phyloP scores from a whole-genome alignment of 2,888 invertebrate genomes.

The Lycia hirtaria region DNA sequence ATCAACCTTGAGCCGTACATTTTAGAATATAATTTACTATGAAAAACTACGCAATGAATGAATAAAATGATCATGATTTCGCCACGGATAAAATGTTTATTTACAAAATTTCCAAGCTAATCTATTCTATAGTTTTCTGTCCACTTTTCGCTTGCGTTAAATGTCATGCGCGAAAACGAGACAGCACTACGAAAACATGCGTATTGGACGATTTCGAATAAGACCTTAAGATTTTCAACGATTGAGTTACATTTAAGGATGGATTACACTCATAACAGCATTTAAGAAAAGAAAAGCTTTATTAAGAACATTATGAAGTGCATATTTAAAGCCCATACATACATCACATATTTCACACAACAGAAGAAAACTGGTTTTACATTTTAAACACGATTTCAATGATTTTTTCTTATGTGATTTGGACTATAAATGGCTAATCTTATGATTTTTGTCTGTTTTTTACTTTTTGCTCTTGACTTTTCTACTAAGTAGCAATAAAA shows the following conservation, averaged over 20 bases:
- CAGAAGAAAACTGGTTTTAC: too few relatives aligned
- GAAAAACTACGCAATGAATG: not conserved
- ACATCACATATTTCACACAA: too few relatives aligned
- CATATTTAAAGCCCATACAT: too few relatives aligned
- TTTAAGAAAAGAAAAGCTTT: not conserved
- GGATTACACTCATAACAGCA: too few relatives aligned
- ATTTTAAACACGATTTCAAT: too few relatives aligned
- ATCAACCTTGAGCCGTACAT: constrained; percentile 29
- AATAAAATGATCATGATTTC: not conserved
- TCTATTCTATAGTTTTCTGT: not conserved
- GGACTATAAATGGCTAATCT: too few relatives aligned
- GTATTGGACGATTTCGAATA: not conserved
- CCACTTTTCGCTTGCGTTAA: not conserved
- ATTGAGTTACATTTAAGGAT: constrained; percentile 1
- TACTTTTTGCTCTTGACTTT: too few relatives aligned
- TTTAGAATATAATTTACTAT: constrained; percentile 32
- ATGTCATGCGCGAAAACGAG: not conserved
- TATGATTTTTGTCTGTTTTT: too few relatives aligned
- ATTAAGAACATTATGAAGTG: too few relatives aligned
- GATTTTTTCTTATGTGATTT: too few relatives aligned
- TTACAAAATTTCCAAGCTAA: not conserved
- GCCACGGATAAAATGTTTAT: not conserved
- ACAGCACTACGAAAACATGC: not conserved
- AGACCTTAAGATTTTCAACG: not conserved
- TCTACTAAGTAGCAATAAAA: too few relatives aligned